Base-by-base conservation (phyloP, 1,140 invertebrate species). In the Heliconius congener region DNA sequence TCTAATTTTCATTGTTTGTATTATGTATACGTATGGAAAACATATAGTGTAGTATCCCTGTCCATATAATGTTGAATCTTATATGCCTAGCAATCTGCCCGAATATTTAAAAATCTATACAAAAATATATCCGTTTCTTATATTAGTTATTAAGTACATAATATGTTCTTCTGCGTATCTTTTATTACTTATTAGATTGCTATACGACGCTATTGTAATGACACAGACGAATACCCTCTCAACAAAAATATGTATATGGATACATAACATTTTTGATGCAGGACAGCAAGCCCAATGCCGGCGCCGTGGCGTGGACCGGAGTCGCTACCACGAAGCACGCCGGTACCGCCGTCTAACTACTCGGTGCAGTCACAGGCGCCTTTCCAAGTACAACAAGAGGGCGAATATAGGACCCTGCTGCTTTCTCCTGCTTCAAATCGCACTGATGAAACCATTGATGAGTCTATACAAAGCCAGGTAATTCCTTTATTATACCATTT, bases 381-480 rank as follows among this genome's bases (percentile, higher is more conserved):
- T 37, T 87, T 81, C 81, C 87, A 86, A 0, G 34, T 80, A 19
- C 91, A 90, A 71, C 78, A 84, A 3, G 90, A 94, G 73, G 91
- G 90, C 9, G 91, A 94, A 19, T 93, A 88, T 87, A 82, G 91
- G 60, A 89, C 85, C 8, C 18, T 89, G 37, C 76, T 93, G 82
- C 81, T 93, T 34, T 91, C 93, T 18, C 92, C 93, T 0, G 60
- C 87, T 18, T 91, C 91, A 52, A 84, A 82, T 4, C 88, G 93
- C 57, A 93, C 87, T 27, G 93, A 94, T 42, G 93, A 94, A n/a
- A 89, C 88, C 16, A 23, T 89, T 50, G 93, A 94, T 55, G 93
- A 94, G 73, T 93, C 91, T 11, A 90, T 94, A 42, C 80, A 82
- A 18, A 93, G 86, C 77, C 93, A 94, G 90, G 93, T 94, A 57